Evolutionary conservation across 2,797 vertebrate species (phyloP).

Genomic region (Gouania willdenowi): DNA sequence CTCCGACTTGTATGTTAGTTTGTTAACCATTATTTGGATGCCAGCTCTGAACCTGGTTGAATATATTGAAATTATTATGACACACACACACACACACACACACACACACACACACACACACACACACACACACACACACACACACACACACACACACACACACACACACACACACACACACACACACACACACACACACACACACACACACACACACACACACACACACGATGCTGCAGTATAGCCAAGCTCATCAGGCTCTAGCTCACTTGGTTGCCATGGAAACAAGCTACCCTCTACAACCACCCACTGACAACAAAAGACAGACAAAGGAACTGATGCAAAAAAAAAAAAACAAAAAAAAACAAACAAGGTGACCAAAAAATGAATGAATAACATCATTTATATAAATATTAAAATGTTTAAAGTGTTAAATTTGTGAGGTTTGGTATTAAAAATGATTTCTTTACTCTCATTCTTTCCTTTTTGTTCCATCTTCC

Average conservation of each 20-base stretch:
- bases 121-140: constrained; percentile 11
- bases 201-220: constrained; percentile 11
- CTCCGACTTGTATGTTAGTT: too few relatives aligned
- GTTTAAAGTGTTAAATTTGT: background rate
- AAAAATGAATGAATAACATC: too few relatives aligned
- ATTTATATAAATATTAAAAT: background rate
- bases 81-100: constrained; percentile 3
- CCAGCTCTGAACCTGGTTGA: too few relatives aligned
- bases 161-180: constrained; percentile 10
- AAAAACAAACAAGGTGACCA: background rate
- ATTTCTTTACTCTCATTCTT: too few relatives aligned
- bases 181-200: constrained; percentile 15
- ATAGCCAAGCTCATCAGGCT: constrained; percentile 47
- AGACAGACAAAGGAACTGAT: constrained; percentile 27
- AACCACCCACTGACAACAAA: constrained; percentile 47
- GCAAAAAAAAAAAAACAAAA: constrained; percentile 3
- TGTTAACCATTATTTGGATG: too few relatives aligned
- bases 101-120: constrained; percentile 8
- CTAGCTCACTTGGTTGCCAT: constrained; percentile 65
- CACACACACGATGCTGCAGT: constrained; percentile 30
- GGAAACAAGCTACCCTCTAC: constrained; percentile 63
- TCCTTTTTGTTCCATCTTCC: too few relatives aligned
- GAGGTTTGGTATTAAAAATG: too few relatives aligned
- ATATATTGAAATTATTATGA: too few relatives aligned
- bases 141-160: constrained; percentile 11